A percentile compares a stretch with the other conserved stretches of the same genome.
Evolutionary conservation across 1,140 invertebrate species (phyloP).

Genomic region (Gryon sp.): DNA sequence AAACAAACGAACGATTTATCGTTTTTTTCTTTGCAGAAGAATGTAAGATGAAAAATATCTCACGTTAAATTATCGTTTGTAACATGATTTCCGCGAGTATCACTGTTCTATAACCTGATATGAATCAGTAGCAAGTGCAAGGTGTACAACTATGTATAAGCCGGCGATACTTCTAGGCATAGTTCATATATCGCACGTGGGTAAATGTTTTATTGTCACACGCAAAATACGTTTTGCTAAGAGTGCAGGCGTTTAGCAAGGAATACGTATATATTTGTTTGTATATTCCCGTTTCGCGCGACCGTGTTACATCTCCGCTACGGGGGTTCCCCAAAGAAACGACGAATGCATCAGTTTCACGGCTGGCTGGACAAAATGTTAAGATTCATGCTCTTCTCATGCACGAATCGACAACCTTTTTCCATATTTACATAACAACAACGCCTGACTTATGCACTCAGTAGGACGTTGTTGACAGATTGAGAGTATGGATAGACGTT

Average conservation of each 20-base stretch:
- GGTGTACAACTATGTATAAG: constrained; percentile 56
- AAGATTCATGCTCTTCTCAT: constrained; percentile 73
- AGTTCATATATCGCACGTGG: constrained; percentile 68
- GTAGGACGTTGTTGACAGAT: constrained; percentile 73
- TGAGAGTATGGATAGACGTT: constrained; percentile 71
- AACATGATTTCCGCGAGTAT: constrained; percentile 44
- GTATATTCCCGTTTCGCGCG: constrained; percentile 18
- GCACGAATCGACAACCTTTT: constrained; percentile 76
- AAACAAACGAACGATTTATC: no score
- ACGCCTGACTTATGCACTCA: constrained; percentile 67
- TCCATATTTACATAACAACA: constrained; percentile 78
- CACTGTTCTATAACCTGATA: constrained; percentile 36
- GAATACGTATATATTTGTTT: no score
- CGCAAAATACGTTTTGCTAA: no score
- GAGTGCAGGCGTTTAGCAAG: no score
- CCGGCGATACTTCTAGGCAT: constrained; percentile 51
- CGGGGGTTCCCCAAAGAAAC: constrained; percentile 67
- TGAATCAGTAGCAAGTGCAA: constrained; percentile 63
- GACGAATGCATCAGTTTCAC: constrained; percentile 79
- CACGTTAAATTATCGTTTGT: constrained; percentile 45
- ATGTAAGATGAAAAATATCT: constrained; percentile 25
- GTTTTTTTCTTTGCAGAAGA: no score
- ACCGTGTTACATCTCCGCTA: constrained; percentile 46
- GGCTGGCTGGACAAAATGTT: constrained; percentile 76
- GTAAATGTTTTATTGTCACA: constrained; percentile 73